These are phyloP conservation scores for Pelobates cultripes DNA, from an alignment of 2,797 vertebrate genomes.

Conservation along the genomic window DNA sequence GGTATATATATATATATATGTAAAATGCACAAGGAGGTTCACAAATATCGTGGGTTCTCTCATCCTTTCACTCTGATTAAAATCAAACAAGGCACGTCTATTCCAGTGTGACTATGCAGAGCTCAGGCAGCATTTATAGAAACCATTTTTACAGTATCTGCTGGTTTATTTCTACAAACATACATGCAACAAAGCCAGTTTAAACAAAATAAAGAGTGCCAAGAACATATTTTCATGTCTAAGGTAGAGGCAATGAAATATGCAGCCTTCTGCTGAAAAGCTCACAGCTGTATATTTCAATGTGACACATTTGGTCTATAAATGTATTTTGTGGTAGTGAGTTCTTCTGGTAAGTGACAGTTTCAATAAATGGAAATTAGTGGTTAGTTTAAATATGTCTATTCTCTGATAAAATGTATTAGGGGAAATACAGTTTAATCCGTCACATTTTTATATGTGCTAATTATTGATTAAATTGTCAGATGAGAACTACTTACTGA, in stretches of 20 bases:
- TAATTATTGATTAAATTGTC: not conserved
- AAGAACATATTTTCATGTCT: not conserved
- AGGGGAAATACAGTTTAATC: slow-evolving; percentile 8
- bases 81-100: no score
- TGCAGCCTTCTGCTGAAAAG: not conserved
- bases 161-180: no score
- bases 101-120: no score
- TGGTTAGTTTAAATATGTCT: not conserved
- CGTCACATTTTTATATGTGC: not conserved
- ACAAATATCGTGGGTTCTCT: no score
- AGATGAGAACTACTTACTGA: no score
- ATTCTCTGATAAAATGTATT: slow-evolving; percentile 2
- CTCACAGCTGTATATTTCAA: slow-evolving; percentile 1
- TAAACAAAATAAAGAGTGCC: no score
- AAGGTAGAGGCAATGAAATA: not conserved
- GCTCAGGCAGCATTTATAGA: no score
- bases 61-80: no score
- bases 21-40: no score
- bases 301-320: slow-evolving; percentile 23
- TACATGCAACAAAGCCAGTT: no score
- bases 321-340: slow-evolving; percentile 17
- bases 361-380: slow-evolving; percentile 30
- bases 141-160: no score
- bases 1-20: no score
- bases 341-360: slow-evolving; percentile 35